Evolutionary conservation across 1,140 invertebrate species (phyloP), one percentile per base, ranked within the genome.

Genomic region (Pseudomyrmex dendroicus): DNA sequence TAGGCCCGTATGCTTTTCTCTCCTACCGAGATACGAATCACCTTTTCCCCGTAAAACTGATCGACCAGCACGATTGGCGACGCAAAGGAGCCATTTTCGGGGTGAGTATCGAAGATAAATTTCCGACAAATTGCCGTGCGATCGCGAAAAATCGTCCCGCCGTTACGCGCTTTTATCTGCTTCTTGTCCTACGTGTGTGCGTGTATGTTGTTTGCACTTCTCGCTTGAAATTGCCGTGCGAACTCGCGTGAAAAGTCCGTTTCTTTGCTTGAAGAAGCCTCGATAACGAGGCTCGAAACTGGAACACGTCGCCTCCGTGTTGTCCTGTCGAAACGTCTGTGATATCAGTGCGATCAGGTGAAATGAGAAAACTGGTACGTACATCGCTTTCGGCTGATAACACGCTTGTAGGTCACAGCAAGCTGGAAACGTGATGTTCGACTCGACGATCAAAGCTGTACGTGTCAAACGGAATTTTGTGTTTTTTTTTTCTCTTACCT

Each of bases 1-100:
- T 35, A 35, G 5, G 64, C 83, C 62, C 63, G 77, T 85, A 73
- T 46, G 61, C 73, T 80, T 74, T 35, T 54, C 59, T 74, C 56
- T 56, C 50, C n/a, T 12, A 13, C 46, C 56, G 9, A 50, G 25
- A 64, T 20, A 63, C 64, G 83, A 85, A 88, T 72, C 67, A 10
- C 44, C 54, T 74, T 84, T 72, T 64, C 13, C 59, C 12, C 50
- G 50, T 57, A 72, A 84, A 82, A 89, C 82, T 62, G 20, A 48
- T 84, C 56, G 35, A 67, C 35, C 56, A 89, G 78, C 78, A 64
- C 57, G 48, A 77, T 48, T 78, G 61, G 56, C 52, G 61, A 76
- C n/a, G 61, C 63, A 35, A 52, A 88, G 89, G 86, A 89, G 73
- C 86, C 88, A 86, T 88, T 88, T 82, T 82, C 52, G 70, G 35